These are phyloP conservation scores for Thecophora atra DNA, from an alignment of 2,888 invertebrate genomes.

Conservation along the genomic window DNA sequence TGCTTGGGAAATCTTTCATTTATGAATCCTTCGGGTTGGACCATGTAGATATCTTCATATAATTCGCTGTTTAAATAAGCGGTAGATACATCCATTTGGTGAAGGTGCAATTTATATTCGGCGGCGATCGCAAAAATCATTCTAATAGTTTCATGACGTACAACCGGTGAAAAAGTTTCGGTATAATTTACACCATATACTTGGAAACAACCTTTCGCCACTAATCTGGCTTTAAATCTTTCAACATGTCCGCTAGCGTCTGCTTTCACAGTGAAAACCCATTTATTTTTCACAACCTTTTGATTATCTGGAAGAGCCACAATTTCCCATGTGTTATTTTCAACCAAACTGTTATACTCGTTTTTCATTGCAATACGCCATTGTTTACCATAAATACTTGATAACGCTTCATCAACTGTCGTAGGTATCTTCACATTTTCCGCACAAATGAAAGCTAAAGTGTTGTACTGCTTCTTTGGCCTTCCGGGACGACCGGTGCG, in stretches of 20 bases:
- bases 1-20: neutral
- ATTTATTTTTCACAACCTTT: conserved; percentile 31
- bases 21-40: neutral
- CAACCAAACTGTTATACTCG: too few species aligned
- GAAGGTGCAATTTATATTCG: too few species aligned
- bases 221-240: conserved; percentile 31
- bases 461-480: neutral
- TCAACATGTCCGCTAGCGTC: conserved; percentile 24
- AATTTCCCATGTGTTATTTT: conserved; percentile 34
- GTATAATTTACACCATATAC: too few species aligned
- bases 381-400: conserved; percentile 9
- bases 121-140: too few species aligned
- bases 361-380: too few species aligned
- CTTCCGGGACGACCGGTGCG: too few species aligned
- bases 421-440: conserved; percentile 6
- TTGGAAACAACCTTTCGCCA: too few species aligned
- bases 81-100: too few species aligned
- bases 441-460: conserved; percentile 18
- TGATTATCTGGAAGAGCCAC: conserved; percentile 20
- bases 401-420: conserved; percentile 21
- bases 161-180: too few species aligned
- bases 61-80: too few species aligned
- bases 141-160: too few species aligned
- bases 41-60: conserved; percentile 4
- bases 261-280: conserved; percentile 35